Evolutionary conservation across 1,140 invertebrate genomes (phyloP).

Genomic region (Euwallacea fornicatus): DNA sequence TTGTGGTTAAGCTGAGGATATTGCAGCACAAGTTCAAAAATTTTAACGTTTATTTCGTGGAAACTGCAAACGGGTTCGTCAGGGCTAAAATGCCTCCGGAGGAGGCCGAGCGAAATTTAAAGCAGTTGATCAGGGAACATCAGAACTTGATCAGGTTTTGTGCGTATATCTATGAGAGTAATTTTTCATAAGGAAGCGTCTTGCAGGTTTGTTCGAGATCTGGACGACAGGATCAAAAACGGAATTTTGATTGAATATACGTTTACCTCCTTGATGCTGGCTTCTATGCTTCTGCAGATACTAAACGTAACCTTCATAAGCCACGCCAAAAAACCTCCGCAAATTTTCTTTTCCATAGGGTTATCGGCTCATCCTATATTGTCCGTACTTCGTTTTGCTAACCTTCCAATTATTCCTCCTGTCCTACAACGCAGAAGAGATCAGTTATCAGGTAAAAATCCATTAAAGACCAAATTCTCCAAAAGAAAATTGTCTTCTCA

Average conservation of each 20-base stretch:
- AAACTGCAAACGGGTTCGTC: not conserved
- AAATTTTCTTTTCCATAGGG: not conserved
- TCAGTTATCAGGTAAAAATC: not conserved
- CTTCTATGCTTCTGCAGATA: slow-evolving; percentile 11
- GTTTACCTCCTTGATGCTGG: slow-evolving; percentile 13
- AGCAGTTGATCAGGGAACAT: not conserved
- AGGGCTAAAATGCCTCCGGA: too few species aligned
- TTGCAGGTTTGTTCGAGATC: not conserved
- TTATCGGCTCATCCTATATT: not conserved
- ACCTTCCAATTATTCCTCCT: slow-evolving; percentile 11
- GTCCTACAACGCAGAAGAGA: slow-evolving; percentile 4
- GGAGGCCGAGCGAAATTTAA: not conserved
- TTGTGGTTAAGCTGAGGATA: slow-evolving; percentile 6
- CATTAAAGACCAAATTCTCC: not conserved
- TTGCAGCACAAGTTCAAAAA: not conserved
- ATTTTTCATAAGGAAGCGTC: not conserved
- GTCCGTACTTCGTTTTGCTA: not conserved
- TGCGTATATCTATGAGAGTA: not conserved
- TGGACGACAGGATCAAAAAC: not conserved
- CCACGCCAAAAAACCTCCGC: not conserved
- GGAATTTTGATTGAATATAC: slow-evolving; percentile 9
- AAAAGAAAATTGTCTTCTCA: not conserved
- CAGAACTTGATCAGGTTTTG: slow-evolving; percentile 2
- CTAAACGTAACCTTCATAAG: not conserved
- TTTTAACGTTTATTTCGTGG: not conserved